These are phyloP conservation scores for Sinosuthora webbiana DNA, from an alignment of 2,113 vertebrate species.

Conservation along the genomic window DNA sequence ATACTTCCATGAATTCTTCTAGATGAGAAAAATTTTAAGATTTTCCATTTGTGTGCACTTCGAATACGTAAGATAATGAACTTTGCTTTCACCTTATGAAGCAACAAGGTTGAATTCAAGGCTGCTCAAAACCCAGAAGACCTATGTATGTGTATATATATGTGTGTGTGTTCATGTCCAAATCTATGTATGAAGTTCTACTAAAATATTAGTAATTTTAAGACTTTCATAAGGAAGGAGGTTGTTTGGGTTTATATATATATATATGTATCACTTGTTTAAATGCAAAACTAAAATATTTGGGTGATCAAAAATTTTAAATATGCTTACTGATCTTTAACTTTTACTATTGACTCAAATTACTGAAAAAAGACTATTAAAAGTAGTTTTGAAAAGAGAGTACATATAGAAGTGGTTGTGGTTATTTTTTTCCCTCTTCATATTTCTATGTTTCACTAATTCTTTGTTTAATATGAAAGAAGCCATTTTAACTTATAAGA, in stretches of 20 bases:
- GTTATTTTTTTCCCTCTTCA: not conserved
- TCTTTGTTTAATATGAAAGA: not conserved
- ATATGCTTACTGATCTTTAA: not conserved
- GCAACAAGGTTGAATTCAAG: not conserved
- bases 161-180: not conserved
- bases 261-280: not conserved
- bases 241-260: not conserved
- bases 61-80: not conserved
- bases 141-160: rapidly evolving
- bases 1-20: not conserved
- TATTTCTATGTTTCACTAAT: not conserved
- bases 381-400: not conserved
- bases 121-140: not conserved
- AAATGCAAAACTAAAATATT: not conserved
- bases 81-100: not conserved
- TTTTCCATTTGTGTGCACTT: not conserved
- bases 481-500: not conserved
- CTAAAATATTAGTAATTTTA: not conserved
- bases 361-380: not conserved
- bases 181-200: not conserved
- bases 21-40: not conserved
- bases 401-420: rapidly evolving
- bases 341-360: not conserved
- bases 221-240: rapidly evolving
- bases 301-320: not conserved